Percentiles rank a stretch among this genome's conserved stretches.
phyloP scores from a whole-genome alignment of 2,113 vertebrate genomes.

The Alosa alosa region DNA sequence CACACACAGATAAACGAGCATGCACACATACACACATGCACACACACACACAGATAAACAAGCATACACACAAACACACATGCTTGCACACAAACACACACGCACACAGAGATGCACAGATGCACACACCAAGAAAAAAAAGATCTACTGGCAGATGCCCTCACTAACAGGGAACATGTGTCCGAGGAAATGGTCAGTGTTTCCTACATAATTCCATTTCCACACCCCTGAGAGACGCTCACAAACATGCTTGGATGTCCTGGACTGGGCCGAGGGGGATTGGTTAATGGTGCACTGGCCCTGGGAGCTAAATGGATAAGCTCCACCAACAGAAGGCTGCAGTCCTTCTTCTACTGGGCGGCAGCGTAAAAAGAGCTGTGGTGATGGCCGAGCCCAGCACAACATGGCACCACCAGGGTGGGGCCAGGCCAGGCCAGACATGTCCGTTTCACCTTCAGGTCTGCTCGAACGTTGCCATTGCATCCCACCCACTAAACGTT shows the following conservation, averaged over 20 bases:
- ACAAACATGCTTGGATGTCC: conserved; percentile 29
- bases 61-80: no score
- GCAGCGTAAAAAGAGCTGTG: neutral
- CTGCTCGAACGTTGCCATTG: neutral
- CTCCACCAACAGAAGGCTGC: neutral
- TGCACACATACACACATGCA: neutral
- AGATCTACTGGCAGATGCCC: conserved; percentile 34
- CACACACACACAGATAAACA: neutral
- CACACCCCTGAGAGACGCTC: conserved; percentile 26
- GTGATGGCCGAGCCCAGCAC: neutral
- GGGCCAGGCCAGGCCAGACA: no score
- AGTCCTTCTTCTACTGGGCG: neutral
- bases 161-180: conserved; percentile 25
- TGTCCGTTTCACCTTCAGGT: no score
- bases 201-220: conserved; percentile 47
- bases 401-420: neutral
- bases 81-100: neutral
- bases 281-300: conserved; percentile 17
- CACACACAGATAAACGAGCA: neutral
- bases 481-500: neutral
- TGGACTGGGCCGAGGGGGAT: conserved; percentile 10
- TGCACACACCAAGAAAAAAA: conserved; percentile 20
- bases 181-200: conserved; percentile 39
- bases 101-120: neutral
- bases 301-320: neutral